Evolutionary conservation across 2,888 invertebrate genomes (phyloP), one percentile per base, ranked within the genome.

Genomic region (Neoscelio sp.): DNA sequence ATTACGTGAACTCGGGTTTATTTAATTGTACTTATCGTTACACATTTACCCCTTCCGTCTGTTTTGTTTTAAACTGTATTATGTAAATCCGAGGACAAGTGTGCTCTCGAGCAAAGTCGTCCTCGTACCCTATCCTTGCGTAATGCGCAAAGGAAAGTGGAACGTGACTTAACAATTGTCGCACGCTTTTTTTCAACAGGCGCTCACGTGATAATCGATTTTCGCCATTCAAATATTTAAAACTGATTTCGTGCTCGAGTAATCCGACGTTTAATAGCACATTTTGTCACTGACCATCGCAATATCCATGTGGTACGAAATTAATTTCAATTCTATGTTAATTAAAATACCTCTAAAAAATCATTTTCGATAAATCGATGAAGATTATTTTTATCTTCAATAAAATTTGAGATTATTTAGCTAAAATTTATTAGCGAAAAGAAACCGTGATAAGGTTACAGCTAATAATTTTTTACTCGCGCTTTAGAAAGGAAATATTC

Each of bases 361-460:
- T 56, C 33, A 52, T 71, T 60, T 60, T 71, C 38, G 52, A 60
- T 71, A 8, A 60, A 70, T 70, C 6, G 6, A 35, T 35, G 13
- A 13, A 5, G 13, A 2, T 1, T 0, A 35, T 2, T 35, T 28
- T 52, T 33, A 60, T 35, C 38, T 35, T 6, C 17, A 12, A 52
- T 67, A 44, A 12, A 18, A 40, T 30, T 15, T n/a, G 30, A 10
- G 2, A 40, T 60, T 35, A 60, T 18, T 50, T 18, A 46, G 2
- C 10, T 7, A 6, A n/a, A n/a, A 20, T 30, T 28, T 2, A 6
- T 50, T 35, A 12, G 20, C 6, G 20, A 18, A 18, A 35, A 13
- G 6, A 52, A 18, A 20, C 13, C 8, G 23, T 4, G 6, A 23
- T 20, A 54, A 54, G 38, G 23, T 23, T 35, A 10, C 30, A 3